Evolutionary conservation across 1,140 invertebrate species (phyloP).

Genomic region (Drosophila pandora): DNA sequence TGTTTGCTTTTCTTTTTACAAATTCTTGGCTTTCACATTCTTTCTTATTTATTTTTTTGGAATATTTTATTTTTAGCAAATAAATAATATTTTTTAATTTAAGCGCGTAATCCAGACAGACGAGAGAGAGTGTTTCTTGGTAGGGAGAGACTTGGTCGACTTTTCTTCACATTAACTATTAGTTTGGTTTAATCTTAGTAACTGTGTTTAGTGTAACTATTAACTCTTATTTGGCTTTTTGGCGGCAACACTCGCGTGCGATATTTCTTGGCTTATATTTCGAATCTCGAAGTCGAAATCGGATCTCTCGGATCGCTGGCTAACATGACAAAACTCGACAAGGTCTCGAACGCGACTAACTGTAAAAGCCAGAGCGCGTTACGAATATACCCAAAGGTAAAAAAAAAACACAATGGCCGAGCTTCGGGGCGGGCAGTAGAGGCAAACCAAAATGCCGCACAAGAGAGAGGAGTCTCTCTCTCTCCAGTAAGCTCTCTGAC

Average conservation of each 20-base stretch:
- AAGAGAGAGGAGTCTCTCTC: not conserved
- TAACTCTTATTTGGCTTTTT: constrained; percentile 10
- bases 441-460: constrained; percentile 37
- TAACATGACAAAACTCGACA: constrained; percentile 84
- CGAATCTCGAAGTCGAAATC: constrained; percentile 22
- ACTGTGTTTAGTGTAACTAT: not conserved
- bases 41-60: constrained; percentile 24
- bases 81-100: constrained; percentile 42
- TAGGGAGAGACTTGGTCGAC: constrained; percentile 56
- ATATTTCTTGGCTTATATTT: constrained; percentile 26
- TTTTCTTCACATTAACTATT: constrained; percentile 76
- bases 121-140: constrained; percentile 26
- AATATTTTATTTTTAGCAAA: constrained; percentile 21
- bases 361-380: constrained; percentile 83
- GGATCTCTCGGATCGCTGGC: constrained; percentile 54
- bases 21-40: constrained; percentile 49
- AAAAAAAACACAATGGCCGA: constrained; percentile 46
- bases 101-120: constrained; percentile 72
- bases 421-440: constrained; percentile 11
- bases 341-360: constrained; percentile 84
- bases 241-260: constrained; percentile 31
- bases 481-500: constrained; percentile 20
- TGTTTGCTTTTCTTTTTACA: constrained; percentile 59
- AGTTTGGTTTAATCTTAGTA: constrained; percentile 25
- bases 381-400: constrained; percentile 78